Evolutionary conservation across 2,888 invertebrate genomes (phyloP).

Genomic region (Tachina grossa): DNA sequence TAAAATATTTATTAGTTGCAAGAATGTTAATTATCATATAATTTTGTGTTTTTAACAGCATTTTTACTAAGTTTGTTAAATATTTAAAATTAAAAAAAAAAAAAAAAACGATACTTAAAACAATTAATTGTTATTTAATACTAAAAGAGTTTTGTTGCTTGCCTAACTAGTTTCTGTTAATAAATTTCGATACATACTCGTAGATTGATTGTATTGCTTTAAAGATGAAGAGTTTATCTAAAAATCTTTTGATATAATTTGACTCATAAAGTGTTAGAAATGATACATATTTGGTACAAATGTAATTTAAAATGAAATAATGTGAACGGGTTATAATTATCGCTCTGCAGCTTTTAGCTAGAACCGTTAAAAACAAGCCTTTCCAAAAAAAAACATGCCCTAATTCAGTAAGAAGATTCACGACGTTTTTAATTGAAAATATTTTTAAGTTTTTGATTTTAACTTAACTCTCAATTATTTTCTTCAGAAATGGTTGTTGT

Average conservation of each 20-base stretch:
- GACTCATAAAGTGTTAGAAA: too few relatives aligned
- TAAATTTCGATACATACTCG: neutral
- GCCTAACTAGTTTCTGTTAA: conserved; percentile 15
- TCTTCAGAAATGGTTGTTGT: too few relatives aligned
- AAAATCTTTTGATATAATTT: neutral
- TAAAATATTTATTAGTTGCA: conserved; percentile 18
- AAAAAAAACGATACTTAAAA: neutral
- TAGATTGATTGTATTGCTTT: neutral
- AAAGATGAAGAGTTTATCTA: neutral
- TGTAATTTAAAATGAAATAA: too few relatives aligned
- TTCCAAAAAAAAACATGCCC: too few relatives aligned
- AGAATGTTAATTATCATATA: conserved; percentile 12
- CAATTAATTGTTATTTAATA: conserved; percentile 22
- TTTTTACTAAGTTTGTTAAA: conserved; percentile 41
- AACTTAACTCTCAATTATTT: too few relatives aligned
- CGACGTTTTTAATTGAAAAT: too few relatives aligned
- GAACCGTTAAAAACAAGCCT: too few relatives aligned
- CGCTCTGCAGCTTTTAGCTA: too few relatives aligned
- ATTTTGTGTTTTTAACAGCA: conserved; percentile 50
- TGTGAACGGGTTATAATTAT: too few relatives aligned
- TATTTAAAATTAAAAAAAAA: neutral
- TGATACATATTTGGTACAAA: too few relatives aligned
- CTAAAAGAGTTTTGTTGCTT: conserved; percentile 15
- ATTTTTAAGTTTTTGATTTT: too few relatives aligned
- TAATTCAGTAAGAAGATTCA: too few relatives aligned